Percentiles rank a stretch among this genome's conserved stretches.
These are phyloP conservation scores for Leptinotarsa tumamoca DNA, from an alignment of 2,888 invertebrate species.

Conservation along the genomic window DNA sequence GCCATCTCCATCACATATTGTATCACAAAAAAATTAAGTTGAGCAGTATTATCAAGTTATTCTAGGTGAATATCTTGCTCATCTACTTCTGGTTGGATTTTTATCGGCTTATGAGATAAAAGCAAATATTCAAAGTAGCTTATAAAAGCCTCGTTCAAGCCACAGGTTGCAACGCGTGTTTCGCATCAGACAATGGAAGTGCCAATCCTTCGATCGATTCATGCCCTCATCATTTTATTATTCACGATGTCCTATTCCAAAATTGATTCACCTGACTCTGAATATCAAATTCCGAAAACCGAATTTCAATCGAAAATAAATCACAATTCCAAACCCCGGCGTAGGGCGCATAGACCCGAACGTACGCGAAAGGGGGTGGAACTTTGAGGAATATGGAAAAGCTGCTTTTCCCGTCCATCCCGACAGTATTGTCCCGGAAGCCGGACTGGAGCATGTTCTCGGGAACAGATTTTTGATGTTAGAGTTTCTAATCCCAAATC, in stretches of 20 bases:
- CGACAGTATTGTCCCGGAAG: not conserved
- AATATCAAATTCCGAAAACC: not conserved
- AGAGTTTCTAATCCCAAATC: conserved; percentile 24
- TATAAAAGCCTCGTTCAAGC: too few species aligned
- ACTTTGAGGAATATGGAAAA: not conserved
- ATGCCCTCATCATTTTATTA: not conserved
- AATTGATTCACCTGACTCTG: not conserved
- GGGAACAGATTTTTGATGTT: conserved; percentile 1
- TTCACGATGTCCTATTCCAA: not conserved
- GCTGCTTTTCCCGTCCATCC: not conserved
- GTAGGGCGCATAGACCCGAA: not conserved
- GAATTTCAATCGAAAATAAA: not conserved
- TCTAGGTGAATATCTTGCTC: too few species aligned
- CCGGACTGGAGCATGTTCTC: not conserved
- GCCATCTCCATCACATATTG: too few species aligned
- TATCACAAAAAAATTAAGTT: too few species aligned
- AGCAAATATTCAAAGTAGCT: too few species aligned
- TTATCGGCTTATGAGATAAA: too few species aligned
- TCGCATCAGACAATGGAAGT: not conserved
- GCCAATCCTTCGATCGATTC: not conserved
- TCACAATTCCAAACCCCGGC: not conserved
- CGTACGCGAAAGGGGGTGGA: not conserved
- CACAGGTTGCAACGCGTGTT: too few species aligned
- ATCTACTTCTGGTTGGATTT: too few species aligned
- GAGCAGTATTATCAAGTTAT: too few species aligned